Percentiles rank a stretch among this genome's conserved stretches.
phyloP scores from a whole-genome alignment of 2,888 invertebrate genomes.

The Morpho helenor region DNA sequence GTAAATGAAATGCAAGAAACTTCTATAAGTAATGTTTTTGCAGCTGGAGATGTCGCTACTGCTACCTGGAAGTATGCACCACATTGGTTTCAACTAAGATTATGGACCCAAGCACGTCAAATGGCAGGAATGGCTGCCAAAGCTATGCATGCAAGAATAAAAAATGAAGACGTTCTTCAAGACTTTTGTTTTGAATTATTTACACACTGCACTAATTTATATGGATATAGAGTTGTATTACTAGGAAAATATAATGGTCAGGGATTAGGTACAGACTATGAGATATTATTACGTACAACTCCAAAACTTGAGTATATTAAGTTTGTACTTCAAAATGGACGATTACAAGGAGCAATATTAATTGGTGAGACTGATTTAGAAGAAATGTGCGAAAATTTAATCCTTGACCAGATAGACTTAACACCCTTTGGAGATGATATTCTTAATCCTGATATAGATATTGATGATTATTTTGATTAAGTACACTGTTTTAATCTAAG shows the following conservation, averaged over 20 bases:
- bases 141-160: slow-evolving; percentile 86
- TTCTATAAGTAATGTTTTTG: slow-evolving; percentile 87
- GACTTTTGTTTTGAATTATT: slow-evolving; percentile 99
- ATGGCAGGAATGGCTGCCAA: slow-evolving; percentile 97
- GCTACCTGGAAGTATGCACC: slow-evolving; percentile 87
- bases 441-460: slow-evolving; percentile 96
- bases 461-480: slow-evolving; percentile 99
- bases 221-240: slow-evolving; percentile 95
- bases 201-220: slow-evolving; percentile 96
- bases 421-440: slow-evolving; percentile 93
- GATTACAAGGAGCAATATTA: slow-evolving; percentile 94
- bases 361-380: slow-evolving; percentile 98
- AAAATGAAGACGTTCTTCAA: slow-evolving; percentile 83
- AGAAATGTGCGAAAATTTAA: slow-evolving; percentile 98
- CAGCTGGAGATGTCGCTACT: slow-evolving; percentile 96
- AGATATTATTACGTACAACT: slow-evolving; percentile 91
- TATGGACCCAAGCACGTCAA: slow-evolving; percentile 99
- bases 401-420: slow-evolving; percentile 95
- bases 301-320: slow-evolving; percentile 91
- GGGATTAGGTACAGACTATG: slow-evolving; percentile 87
- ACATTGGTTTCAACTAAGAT: slow-evolving; percentile 96
- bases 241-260: slow-evolving; percentile 97
- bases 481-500: neutral
- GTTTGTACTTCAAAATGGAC: slow-evolving; percentile 90
- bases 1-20: slow-evolving; percentile 94